Base-by-base conservation (phyloP, 2,888 invertebrate species). In the Cheiracanthium punctorium region DNA sequence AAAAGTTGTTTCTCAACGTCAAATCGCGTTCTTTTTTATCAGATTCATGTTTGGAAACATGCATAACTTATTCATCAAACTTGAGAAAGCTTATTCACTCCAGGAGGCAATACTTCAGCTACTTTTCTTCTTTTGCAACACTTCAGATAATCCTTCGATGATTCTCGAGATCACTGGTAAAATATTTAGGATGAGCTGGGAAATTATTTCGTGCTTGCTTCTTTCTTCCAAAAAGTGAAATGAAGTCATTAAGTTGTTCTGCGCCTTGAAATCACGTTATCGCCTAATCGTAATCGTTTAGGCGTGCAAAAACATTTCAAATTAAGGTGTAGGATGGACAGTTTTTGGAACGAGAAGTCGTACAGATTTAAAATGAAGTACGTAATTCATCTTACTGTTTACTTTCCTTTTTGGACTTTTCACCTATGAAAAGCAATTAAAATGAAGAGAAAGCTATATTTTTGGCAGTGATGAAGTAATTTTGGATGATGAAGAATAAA, bases 201-300 rank as follows among this genome's bases (percentile, higher is more conserved):
- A 73, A 79, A 84, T 79, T 79, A 69, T 72, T 72, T 70, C 79
- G 52, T 82, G 75, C 67, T n/a, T 17, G 29, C 48, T 20, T 79
- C 41, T 70, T 37, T 32, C 10, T 48, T 58, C 28, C 29, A 12
- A 69, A 65, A 67, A 69, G 73, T 73, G 65, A 84, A 84, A 84
- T 84, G 79, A 84, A 84, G 84, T 84, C 84, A 84, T 84, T 84
- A 84, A 73, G 84, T 84, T 84, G 73, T 71, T 41, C 12, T 76
- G 65, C 82, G 41, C 73, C 69, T 84, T n/a, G n/a, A n/a, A n/a
- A n/a, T 84, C 82, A 52, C 58, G 79, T 84, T 84, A 84, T 84
- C 84, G 79, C 58, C 74, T 58, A 73, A 84, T 84, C 84, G 74
- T 79, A 84, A 84, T 84, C 84, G 79, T 48, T 69, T 48, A 79